Conservation (phyloP, 2,797 vertebrate species). For the Myotis vivesi region DNA sequence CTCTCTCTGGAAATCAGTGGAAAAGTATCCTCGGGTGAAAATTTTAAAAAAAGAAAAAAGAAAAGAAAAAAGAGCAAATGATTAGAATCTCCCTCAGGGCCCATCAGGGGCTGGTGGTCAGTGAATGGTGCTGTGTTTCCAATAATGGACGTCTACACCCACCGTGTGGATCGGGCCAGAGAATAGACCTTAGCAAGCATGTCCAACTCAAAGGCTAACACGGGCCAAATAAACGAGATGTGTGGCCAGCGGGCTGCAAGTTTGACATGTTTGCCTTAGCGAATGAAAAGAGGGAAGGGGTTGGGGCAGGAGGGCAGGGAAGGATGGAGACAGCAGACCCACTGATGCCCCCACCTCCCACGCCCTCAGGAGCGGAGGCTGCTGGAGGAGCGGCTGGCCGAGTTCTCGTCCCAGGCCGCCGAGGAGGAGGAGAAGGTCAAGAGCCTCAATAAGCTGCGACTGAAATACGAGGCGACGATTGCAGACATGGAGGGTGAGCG, state of each 20-base stretch:
- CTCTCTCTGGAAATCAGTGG: too few species aligned
- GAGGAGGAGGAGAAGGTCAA: constrained; percentile 95
- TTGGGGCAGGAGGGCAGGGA: background rate
- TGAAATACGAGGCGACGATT: constrained; percentile 92
- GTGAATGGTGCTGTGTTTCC: background rate
- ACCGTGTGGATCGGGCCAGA: too few species aligned
- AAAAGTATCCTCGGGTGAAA: too few species aligned
- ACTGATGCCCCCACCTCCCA: background rate
- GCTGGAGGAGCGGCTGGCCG: constrained; percentile 90
- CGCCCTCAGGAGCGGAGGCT: constrained; percentile 90
- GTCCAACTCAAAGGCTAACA: too few species aligned
- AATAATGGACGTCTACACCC: accelerated
- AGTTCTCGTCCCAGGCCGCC: constrained; percentile 89
- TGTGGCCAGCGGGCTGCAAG: too few species aligned
- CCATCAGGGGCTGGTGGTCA: accelerated
- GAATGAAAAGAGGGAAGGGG: background rate
- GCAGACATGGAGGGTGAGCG: constrained; percentile 91
- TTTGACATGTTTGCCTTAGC: too few species aligned
- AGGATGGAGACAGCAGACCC: background rate
- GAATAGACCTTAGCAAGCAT: too few species aligned
- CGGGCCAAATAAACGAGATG: too few species aligned
- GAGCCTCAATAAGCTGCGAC: constrained; percentile 92
- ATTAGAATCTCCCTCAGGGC: background rate
- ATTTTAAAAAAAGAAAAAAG: too few species aligned
- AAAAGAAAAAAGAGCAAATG: background rate